Evolutionary conservation across 2,888 invertebrate species (phyloP).

Genomic region (Augochlorella aurata): DNA sequence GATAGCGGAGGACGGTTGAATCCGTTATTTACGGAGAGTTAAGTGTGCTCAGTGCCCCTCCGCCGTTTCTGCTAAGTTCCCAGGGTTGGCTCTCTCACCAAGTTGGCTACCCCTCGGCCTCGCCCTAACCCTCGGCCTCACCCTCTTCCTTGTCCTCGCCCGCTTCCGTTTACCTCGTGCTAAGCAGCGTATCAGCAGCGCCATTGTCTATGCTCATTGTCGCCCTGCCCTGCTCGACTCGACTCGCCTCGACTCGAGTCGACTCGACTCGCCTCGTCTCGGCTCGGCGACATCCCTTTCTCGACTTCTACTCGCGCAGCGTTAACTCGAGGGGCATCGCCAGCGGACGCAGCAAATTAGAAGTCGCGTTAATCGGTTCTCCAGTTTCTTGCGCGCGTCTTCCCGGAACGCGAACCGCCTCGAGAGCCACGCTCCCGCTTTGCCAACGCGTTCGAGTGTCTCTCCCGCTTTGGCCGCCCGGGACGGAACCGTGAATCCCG

Average conservation of each 20-base stretch:
- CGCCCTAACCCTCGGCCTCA: too few species aligned
- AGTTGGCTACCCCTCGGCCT: constrained; percentile 45
- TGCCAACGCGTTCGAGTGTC: too few species aligned
- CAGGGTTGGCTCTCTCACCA: constrained; percentile 38
- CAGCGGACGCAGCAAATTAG: constrained; percentile 54
- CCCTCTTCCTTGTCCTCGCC: not conserved
- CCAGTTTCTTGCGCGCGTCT: constrained; percentile 40
- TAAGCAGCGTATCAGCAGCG: constrained; percentile 62
- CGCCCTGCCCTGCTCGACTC: not conserved
- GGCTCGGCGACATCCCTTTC: constrained; percentile 13
- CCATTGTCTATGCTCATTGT: constrained; percentile 66
- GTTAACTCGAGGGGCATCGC: constrained; percentile 53
- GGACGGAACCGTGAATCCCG: too few species aligned
- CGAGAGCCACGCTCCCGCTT: too few species aligned
- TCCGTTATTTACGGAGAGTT: constrained; percentile 67
- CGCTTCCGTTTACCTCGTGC: constrained; percentile 61
- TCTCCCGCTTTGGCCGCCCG: too few species aligned
- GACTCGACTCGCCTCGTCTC: too few species aligned
- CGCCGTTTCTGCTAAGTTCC: constrained; percentile 35
- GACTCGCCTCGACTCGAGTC: too few species aligned
- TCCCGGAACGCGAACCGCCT: not conserved
- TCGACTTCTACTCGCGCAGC: constrained; percentile 36
- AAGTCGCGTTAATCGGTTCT: constrained; percentile 59
- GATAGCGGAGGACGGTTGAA: constrained; percentile 24
- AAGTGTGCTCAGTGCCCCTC: constrained; percentile 47